Evolutionary conservation across 2,888 invertebrate species (phyloP).

Genomic region (Lymantria monacha): DNA sequence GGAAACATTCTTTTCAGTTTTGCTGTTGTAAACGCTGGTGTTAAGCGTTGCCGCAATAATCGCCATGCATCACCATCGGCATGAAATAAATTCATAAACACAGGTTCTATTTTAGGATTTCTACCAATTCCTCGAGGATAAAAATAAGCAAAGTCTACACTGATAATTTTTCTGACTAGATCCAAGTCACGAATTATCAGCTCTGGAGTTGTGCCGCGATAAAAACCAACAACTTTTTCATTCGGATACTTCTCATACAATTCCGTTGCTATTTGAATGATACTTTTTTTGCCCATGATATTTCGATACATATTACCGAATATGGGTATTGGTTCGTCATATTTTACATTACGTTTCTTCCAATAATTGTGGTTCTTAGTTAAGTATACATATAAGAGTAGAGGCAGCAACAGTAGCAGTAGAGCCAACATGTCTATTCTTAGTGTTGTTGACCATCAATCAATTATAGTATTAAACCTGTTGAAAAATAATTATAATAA

Average conservation of each 20-base stretch:
- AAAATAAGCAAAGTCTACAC: slow-evolving; percentile 52
- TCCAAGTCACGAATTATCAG: slow-evolving; percentile 57
- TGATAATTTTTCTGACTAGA: slow-evolving; percentile 48
- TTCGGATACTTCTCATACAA: slow-evolving; percentile 53
- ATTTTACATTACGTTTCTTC: slow-evolving; percentile 53
- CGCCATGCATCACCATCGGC: slow-evolving; percentile 63
- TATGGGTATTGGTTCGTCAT: slow-evolving; percentile 48
- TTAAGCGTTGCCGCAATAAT: slow-evolving; percentile 56
- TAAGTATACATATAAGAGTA: slow-evolving; percentile 43
- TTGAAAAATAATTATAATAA: no score
- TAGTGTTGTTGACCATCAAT: no score
- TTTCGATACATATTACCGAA: slow-evolving; percentile 54
- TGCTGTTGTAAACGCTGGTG: slow-evolving; percentile 61
- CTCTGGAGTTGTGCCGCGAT: slow-evolving; percentile 50
- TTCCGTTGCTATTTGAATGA: slow-evolving; percentile 39
- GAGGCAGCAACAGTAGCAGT: slow-evolving; percentile 24
- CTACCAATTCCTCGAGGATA: slow-evolving; percentile 50
- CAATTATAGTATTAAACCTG: no score
- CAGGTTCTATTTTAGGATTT: slow-evolving; percentile 43
- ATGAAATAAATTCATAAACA: slow-evolving; percentile 51
- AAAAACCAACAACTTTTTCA: slow-evolving; percentile 62
- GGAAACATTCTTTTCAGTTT: slow-evolving; percentile 68
- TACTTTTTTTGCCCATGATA: slow-evolving; percentile 42
- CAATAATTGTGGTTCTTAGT: slow-evolving; percentile 56
- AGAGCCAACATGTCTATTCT: slow-evolving; percentile 31